phyloP scores from a whole-genome alignment of 1,140 invertebrate genomes.

The Hermetia illucens region DNA sequence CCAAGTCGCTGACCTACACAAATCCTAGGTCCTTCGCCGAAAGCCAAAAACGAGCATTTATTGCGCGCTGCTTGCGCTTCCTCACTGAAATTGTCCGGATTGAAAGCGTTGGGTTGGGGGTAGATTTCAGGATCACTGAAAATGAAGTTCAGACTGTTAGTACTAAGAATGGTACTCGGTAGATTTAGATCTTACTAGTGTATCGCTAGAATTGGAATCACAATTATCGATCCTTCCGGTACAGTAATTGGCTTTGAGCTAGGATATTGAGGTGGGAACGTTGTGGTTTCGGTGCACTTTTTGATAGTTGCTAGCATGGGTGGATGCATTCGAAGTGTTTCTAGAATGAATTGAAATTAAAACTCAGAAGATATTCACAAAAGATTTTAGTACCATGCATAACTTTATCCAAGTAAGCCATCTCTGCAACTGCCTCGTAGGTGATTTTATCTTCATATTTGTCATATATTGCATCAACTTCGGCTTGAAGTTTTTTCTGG shows the following conservation, averaged over 20 bases:
- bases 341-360: conserved; percentile 3
- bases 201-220: conserved; percentile 17
- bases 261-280: conserved; percentile 8
- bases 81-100: conserved; percentile 42
- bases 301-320: conserved; percentile 17
- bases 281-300: conserved; percentile 15
- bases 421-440: conserved; percentile 31
- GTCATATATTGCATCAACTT: conserved; percentile 32
- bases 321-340: conserved; percentile 18
- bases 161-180: too few species aligned
- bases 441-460: conserved; percentile 21
- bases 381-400: conserved; percentile 7
- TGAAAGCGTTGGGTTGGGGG: conserved; percentile 38
- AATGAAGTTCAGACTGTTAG: too few species aligned
- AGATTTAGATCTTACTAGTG: conserved; percentile 11
- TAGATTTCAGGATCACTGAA: conserved; percentile 43
- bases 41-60: conserved; percentile 46
- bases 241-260: background rate
- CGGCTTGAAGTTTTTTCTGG: conserved; percentile 36
- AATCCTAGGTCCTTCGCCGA: conserved; percentile 55
- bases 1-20: conserved; percentile 48
- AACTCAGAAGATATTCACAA: background rate
- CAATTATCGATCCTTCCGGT: conserved; percentile 10
- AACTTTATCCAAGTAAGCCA: conserved; percentile 33
- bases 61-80: conserved; percentile 33